Conservation (phyloP, 2,113 vertebrate species). For the Trachemys scripta region DNA sequence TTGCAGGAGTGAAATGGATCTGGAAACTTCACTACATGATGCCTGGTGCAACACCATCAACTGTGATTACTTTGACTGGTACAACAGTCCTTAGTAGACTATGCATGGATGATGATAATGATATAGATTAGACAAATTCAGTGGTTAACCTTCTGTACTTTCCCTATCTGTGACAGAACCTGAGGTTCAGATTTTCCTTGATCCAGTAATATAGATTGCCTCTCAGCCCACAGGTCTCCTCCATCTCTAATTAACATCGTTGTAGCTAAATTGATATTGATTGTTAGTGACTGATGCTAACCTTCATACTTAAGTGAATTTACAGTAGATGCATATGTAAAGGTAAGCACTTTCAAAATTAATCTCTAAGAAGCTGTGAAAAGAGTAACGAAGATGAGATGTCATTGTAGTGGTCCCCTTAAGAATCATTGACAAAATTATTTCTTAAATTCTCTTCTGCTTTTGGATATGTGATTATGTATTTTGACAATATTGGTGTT, state of each 20-base stretch:
- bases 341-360: not conserved
- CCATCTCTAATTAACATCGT: not conserved
- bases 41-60: not conserved
- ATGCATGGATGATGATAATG: not conserved
- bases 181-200: not conserved
- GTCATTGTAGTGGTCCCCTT: not conserved
- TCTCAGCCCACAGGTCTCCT: not conserved
- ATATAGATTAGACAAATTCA: not conserved
- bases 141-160: not conserved
- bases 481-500: not conserved
- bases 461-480: not conserved
- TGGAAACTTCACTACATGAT: not conserved
- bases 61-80: not conserved
- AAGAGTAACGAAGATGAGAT: not conserved
- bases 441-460: not conserved
- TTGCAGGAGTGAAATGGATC: not conserved
- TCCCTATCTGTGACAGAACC: not conserved
- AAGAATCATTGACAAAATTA: not conserved
- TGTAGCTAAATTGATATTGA: not conserved
- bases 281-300: not conserved
- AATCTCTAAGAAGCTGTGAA: not conserved
- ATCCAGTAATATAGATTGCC: not conserved
- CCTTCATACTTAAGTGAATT: not conserved
- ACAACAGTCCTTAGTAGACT: not conserved
- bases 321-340: not conserved